phyloP scores from a whole-genome alignment of 2,113 vertebrate species.

The Tamias sibiricus region DNA sequence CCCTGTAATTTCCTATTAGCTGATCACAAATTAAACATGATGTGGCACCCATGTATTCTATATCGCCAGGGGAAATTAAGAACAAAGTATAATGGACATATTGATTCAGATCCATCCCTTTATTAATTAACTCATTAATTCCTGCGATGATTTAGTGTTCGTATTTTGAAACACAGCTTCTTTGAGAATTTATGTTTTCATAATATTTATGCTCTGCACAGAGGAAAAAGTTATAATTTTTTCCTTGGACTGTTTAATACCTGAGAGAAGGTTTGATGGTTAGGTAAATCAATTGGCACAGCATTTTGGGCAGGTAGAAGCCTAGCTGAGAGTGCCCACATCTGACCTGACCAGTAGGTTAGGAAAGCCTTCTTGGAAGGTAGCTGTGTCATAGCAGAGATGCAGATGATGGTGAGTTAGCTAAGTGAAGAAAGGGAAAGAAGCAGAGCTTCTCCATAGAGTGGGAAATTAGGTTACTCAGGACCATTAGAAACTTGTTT shows the following conservation, averaged over 20 bases:
- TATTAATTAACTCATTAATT: background rate
- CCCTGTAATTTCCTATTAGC: background rate
- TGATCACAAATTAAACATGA: background rate
- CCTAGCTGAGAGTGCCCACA: background rate
- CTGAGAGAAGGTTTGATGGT: background rate
- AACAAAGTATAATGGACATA: background rate
- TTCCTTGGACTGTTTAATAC: background rate
- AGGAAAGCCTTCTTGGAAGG: background rate
- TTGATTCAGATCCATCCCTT: background rate
- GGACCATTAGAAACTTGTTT: background rate
- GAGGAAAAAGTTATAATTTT: background rate
- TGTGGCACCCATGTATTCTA: background rate
- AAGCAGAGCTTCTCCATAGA: rapidly evolving
- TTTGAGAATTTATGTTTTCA: background rate
- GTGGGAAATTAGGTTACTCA: background rate
- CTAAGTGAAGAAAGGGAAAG: background rate
- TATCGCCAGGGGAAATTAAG: background rate
- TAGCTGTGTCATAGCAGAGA: background rate
- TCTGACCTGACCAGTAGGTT: background rate
- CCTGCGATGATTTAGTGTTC: background rate
- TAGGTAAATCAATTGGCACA: background rate
- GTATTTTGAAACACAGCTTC: background rate
- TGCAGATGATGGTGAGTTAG: background rate
- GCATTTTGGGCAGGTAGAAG: background rate
- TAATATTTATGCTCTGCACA: background rate